Conservation (phyloP, 2,888 invertebrate genomes). For the Scaptomyza polygonia region DNA sequence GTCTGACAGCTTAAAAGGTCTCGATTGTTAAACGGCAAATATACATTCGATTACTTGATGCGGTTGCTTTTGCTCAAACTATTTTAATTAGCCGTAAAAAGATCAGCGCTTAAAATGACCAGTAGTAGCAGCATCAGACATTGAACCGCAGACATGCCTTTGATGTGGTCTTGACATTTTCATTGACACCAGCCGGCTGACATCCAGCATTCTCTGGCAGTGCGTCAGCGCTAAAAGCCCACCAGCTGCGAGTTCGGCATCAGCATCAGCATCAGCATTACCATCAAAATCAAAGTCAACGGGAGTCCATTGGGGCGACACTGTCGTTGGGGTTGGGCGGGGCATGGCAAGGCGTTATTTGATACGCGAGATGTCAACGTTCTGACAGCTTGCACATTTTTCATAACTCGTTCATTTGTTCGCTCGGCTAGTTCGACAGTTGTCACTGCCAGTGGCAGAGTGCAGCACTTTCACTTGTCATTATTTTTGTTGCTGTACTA, state of each 20-base stretch:
- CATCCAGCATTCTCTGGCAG: constrained; percentile 40
- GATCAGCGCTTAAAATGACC: constrained; percentile 52
- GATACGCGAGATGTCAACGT: constrained; percentile 55
- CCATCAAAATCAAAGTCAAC: constrained; percentile 64
- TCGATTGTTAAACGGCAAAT: constrained; percentile 24
- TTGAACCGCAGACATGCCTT: constrained; percentile 48
- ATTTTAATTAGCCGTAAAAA: constrained; percentile 74
- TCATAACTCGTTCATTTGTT: constrained; percentile 26
- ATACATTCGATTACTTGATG: constrained; percentile 15
- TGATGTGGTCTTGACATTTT: constrained; percentile 58
- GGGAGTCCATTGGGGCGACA: constrained; percentile 65
- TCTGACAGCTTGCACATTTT: constrained; percentile 72
- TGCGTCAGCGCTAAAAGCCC: constrained; percentile 58
- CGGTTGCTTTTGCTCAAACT: constrained; percentile 18
- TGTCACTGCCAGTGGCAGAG: constrained; percentile 52
- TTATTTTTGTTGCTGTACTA: constrained; percentile 27
- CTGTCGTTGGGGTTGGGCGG: constrained; percentile 62
- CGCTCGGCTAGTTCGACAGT: constrained; percentile 29
- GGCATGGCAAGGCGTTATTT: constrained; percentile 67
- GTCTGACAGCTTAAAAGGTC: not conserved
- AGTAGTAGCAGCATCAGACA: constrained; percentile 2
- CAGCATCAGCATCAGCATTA: constrained; percentile 14
- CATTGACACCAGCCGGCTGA: constrained; percentile 44
- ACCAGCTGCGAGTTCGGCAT: constrained; percentile 15
- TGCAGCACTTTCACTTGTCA: constrained; percentile 40